These are phyloP conservation scores for Virgularia gustaviana DNA, from an alignment of 92 coral and sea anemone species.

Conservation along the genomic window DNA sequence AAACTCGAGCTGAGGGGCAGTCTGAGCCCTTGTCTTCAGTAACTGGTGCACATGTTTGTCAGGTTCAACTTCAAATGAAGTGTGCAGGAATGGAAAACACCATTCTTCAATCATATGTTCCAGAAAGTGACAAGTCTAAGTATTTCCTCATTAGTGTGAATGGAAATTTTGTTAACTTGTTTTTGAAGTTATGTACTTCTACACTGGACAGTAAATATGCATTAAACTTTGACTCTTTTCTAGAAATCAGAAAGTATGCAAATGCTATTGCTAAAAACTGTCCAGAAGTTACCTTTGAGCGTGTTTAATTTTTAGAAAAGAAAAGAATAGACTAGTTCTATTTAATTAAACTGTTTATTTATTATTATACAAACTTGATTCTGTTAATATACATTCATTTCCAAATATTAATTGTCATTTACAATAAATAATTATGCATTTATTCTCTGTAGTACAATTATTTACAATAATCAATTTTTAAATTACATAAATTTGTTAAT, in stretches of 20 bases:
- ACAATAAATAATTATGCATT: no score
- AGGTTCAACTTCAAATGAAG: constrained; percentile 41
- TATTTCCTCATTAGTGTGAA: constrained; percentile 34
- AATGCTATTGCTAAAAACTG: constrained; percentile 3
- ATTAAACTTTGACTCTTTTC: constrained; percentile 31
- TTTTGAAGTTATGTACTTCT: constrained; percentile 29
- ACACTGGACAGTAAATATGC: constrained; percentile 22
- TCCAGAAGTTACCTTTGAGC: constrained; percentile 27
- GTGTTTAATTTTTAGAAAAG: neutral
- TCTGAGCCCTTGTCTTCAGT: constrained; percentile 36
- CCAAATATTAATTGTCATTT: neutral
- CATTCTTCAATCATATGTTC: constrained; percentile 47
- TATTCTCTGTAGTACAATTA: no score
- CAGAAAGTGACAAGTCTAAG: constrained; percentile 43
- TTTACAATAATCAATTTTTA: no score
- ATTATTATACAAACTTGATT: neutral
- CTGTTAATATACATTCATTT: neutral
- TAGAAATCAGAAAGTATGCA: constrained; percentile 6
- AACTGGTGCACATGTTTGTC: constrained; percentile 50
- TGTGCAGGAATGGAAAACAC: constrained; percentile 21
- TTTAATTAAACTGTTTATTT: neutral
- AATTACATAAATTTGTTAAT: no score
- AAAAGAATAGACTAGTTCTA: no score
- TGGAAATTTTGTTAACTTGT: constrained; percentile 24
- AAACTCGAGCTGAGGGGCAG: constrained; percentile 46